Conservation (phyloP, 2,888 invertebrate species). For the Coenonympha arcania region DNA sequence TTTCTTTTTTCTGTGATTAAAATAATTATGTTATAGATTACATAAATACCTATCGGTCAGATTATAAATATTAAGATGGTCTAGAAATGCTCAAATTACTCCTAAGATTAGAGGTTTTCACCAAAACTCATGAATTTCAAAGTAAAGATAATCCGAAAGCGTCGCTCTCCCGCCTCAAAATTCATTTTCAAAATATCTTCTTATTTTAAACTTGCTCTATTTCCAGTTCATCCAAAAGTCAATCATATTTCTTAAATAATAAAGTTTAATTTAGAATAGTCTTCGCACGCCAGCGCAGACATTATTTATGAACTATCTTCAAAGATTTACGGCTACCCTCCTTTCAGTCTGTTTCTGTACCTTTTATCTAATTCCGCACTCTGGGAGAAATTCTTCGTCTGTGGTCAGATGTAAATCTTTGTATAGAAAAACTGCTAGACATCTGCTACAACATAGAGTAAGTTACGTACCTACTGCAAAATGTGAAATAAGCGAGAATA, state of each 20-base stretch:
- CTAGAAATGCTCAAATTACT: no score
- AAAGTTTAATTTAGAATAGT: constrained; percentile 12
- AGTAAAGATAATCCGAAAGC: not conserved
- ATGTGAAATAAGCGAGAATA: no score
- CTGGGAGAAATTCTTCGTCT: constrained; percentile 15
- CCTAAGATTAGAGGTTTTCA: not conserved
- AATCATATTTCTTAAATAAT: not conserved
- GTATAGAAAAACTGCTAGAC: not conserved
- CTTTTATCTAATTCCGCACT: constrained; percentile 14
- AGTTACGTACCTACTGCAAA: no score
- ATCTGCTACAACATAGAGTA: no score
- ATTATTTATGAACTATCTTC: constrained; percentile 23
- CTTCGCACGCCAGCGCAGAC: constrained; percentile 9
- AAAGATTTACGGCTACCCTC: constrained; percentile 25
- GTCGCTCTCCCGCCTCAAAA: not conserved
- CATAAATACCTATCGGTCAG: no score
- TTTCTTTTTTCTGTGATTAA: no score
- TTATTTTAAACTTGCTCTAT: not conserved
- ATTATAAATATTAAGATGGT: no score
- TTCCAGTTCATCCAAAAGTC: not conserved
- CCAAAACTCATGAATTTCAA: not conserved
- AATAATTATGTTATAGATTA: no score
- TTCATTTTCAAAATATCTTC: not conserved
- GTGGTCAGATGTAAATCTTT: not conserved
- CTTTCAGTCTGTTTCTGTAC: constrained; percentile 25